Evolutionary conservation across 2,888 invertebrate genomes (phyloP).

Genomic region (Liposcelis brunnea): DNA sequence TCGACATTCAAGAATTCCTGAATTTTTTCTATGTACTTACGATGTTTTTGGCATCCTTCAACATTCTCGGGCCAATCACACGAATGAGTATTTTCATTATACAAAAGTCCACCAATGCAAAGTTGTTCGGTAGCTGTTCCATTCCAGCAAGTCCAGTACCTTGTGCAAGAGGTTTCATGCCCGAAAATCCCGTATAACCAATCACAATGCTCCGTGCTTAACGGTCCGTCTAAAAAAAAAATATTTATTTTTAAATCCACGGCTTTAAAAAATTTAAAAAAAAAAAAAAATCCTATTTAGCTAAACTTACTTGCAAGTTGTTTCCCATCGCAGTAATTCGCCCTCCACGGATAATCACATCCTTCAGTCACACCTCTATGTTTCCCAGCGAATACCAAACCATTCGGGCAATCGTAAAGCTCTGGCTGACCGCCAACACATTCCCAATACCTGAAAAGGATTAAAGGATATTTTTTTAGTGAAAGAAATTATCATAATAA

Average conservation of each 20-base stretch:
- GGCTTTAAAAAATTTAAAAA: too few relatives aligned
- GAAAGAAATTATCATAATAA: not conserved
- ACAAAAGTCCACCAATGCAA: conserved; percentile 77
- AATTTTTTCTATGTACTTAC: too few relatives aligned
- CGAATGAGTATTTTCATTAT: conserved; percentile 78
- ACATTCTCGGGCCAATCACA: conserved; percentile 93
- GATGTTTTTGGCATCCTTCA: conserved; percentile 84
- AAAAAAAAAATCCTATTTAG: too few relatives aligned
- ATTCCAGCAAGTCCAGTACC: conserved; percentile 93
- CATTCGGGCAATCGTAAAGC: conserved; percentile 79
- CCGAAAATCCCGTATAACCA: conserved; percentile 89
- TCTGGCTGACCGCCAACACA: conserved; percentile 68
- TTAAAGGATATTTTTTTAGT: not conserved
- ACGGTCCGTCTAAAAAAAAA: conserved; percentile 49
- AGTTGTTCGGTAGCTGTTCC: conserved; percentile 83
- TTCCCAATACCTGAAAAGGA: conserved; percentile 52
- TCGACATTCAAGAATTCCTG: too few relatives aligned
- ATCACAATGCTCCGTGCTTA: conserved; percentile 72
- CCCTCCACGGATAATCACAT: conserved; percentile 79
- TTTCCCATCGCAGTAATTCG: conserved; percentile 71
- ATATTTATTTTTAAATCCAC: too few relatives aligned
- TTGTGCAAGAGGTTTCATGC: conserved; percentile 81
- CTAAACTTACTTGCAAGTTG: conserved; percentile 47
- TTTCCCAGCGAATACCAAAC: conserved; percentile 75
- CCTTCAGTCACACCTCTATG: conserved; percentile 76